phyloP scores from a whole-genome alignment of 2,797 vertebrate genomes.

The Tinamus major region DNA sequence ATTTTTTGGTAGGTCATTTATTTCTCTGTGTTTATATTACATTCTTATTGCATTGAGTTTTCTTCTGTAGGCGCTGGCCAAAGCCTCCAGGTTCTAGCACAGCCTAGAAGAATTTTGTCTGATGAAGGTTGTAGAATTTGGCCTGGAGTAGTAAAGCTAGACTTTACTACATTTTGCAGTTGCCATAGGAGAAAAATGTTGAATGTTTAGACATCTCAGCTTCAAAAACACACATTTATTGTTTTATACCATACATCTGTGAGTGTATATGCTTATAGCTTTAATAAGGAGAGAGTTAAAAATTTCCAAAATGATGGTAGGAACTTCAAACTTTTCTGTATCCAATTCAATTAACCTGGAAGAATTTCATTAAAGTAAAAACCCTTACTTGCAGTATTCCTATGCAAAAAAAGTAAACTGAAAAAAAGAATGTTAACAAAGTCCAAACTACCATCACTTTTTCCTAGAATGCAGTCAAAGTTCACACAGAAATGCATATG shows the following conservation, averaged over 20 bases:
- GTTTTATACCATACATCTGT: neutral
- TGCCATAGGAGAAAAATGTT: neutral
- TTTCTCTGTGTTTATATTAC: slow-evolving; percentile 8
- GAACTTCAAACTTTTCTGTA: neutral
- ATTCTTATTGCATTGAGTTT: slow-evolving; percentile 14
- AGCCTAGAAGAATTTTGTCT: neutral
- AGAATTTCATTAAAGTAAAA: neutral
- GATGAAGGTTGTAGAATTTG: neutral
- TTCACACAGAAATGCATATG: neutral
- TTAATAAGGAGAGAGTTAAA: neutral
- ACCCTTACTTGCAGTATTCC: neutral
- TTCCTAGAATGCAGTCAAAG: neutral
- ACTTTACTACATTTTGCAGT: neutral
- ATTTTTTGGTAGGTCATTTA: slow-evolving; percentile 7
- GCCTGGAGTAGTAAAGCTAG: neutral
- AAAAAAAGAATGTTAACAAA: neutral
- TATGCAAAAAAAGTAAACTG: neutral
- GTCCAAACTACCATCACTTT: neutral
- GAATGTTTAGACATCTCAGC: neutral
- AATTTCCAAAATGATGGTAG: neutral
- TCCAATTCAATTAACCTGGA: neutral
- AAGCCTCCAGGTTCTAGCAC: neutral
- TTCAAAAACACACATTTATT: neutral
- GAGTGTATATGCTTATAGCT: neutral
- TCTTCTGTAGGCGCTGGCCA: neutral